Percentiles rank a stretch among this genome's conserved stretches.
phyloP scores from a whole-genome alignment of 2,113 vertebrate genomes.

The Turdus rufiventris region DNA sequence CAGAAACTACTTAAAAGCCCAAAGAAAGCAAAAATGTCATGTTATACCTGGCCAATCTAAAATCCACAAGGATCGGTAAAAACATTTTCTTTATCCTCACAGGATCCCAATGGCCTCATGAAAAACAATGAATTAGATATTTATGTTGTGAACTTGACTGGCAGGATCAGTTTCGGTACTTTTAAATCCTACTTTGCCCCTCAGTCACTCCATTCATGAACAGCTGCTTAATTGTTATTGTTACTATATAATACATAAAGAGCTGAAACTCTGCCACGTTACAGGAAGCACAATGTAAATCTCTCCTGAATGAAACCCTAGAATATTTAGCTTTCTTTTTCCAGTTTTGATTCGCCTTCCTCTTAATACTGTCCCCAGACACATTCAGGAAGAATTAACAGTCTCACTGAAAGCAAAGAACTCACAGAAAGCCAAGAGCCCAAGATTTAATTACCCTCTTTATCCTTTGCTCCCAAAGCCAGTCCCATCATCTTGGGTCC shows the following conservation, averaged over 20 bases:
- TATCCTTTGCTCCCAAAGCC: constrained; percentile 81
- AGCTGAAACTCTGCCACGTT: constrained; percentile 2
- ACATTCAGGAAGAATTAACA: background rate
- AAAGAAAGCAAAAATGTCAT: background rate
- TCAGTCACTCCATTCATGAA: background rate
- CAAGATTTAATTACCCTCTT: constrained; percentile 72
- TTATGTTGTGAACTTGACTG: background rate
- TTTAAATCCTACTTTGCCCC: background rate
- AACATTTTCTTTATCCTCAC: background rate
- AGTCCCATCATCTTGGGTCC: constrained; percentile 90
- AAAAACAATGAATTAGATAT: background rate
- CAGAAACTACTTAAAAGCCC: background rate
- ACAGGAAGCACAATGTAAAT: background rate
- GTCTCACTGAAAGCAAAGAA: background rate
- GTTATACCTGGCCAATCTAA: background rate
- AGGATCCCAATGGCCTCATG: background rate
- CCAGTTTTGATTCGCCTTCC: background rate
- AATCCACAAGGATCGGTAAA: background rate
- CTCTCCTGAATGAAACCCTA: background rate
- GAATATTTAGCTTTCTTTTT: background rate
- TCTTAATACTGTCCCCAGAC: background rate
- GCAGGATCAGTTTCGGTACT: background rate
- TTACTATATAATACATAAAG: background rate
- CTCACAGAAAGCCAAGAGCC: background rate
- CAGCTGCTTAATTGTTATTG: constrained; percentile 4